These are phyloP conservation scores for Hippocampus comes DNA, from an alignment of 2,113 vertebrate genomes.

Conservation along the genomic window DNA sequence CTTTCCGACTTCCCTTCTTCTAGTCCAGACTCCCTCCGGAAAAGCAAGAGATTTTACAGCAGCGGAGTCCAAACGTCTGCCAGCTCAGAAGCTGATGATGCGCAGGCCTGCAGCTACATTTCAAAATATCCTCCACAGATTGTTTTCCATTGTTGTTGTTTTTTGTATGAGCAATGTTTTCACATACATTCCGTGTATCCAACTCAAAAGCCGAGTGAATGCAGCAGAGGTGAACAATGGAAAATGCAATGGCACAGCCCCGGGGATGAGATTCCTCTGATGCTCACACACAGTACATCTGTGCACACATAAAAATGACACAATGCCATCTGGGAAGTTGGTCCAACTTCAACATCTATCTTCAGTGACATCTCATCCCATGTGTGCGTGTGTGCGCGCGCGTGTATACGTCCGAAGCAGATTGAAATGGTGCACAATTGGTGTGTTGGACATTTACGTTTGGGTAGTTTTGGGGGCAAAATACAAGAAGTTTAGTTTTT, in stretches of 20 bases:
- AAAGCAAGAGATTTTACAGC: neutral
- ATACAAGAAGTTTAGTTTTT: constrained; percentile 37
- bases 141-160: neutral
- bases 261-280: constrained; percentile 23
- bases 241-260: constrained; percentile 53
- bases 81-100: neutral
- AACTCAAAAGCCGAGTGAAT: constrained; percentile 34
- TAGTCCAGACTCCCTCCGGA: constrained; percentile 1
- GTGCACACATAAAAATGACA: constrained; percentile 30
- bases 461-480: constrained; percentile 30
- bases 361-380: constrained; percentile 58
- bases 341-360: constrained; percentile 64
- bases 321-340: constrained; percentile 50
- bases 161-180: neutral
- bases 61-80: neutral
- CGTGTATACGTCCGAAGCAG: constrained; percentile 11
- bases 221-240: constrained; percentile 62
- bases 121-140: neutral
- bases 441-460: constrained; percentile 12
- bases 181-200: constrained; percentile 21
- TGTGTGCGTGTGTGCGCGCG: constrained; percentile 15
- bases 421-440: constrained; percentile 17
- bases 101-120: neutral
- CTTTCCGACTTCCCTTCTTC: neutral
- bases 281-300: constrained; percentile 19